phyloP scores from a whole-genome alignment of 2,113 vertebrate species.

The Cyprinodon variegatus region DNA sequence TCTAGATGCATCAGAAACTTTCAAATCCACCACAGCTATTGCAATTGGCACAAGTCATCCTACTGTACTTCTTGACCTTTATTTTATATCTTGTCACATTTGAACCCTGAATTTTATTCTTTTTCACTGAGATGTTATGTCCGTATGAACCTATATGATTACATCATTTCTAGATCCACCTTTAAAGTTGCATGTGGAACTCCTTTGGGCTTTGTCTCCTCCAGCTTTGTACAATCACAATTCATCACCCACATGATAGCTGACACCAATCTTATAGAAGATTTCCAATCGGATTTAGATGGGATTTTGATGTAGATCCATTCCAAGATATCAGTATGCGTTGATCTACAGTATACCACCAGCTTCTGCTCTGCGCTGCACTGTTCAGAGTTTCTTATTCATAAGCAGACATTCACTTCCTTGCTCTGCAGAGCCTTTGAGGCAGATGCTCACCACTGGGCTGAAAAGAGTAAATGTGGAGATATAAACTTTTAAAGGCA shows the following conservation, averaged over 20 bases:
- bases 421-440: slow-evolving; percentile 25
- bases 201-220: neutral
- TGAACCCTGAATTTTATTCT: neutral
- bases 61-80: neutral
- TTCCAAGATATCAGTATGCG: too few relatives aligned
- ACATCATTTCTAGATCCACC: neutral
- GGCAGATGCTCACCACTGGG: slow-evolving; percentile 13
- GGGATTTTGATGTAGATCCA: too few relatives aligned
- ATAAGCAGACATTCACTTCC: slow-evolving; percentile 21
- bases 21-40: slow-evolving; percentile 20
- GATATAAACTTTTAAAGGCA: slow-evolving; percentile 22
- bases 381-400: slow-evolving; percentile 37
- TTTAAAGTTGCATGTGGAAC: neutral
- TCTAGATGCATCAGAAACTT: slow-evolving; percentile 23
- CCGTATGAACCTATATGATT: neutral
- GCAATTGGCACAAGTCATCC: neutral
- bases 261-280: neutral
- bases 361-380: too few relatives aligned
- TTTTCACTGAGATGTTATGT: neutral
- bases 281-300: too few relatives aligned
- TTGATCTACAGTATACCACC: neutral
- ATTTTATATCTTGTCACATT: neutral
- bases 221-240: neutral
- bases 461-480: slow-evolving; percentile 10
- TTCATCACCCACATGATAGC: neutral